Evolutionary conservation across 2,797 vertebrate genomes (phyloP), one percentile per base, ranked within the genome.

Genomic region (Clarias platycephalus): DNA sequence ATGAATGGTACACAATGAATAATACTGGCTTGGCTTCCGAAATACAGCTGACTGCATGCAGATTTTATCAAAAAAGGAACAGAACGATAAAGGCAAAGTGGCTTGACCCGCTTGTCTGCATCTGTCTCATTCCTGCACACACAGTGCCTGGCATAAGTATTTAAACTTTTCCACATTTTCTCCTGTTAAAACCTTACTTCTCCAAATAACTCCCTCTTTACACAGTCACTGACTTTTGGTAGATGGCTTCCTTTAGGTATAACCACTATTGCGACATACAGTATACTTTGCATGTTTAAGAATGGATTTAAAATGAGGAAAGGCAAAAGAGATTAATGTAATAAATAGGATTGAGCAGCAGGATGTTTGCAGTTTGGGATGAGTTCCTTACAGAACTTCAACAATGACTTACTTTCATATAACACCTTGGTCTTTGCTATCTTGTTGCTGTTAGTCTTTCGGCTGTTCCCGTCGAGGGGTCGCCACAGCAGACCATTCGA

Each of bases 1-100:
- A 78, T 26, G 58, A 78, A 63, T 26, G 15, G 58, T 34, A 78
- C 76, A 63, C 58, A 63, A 62, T 78, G 58, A 22, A 78, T 40
- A 62, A 78, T 44, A 62, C 31, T 37, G 31, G 57, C 20, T 40
- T 9, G 22, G 31, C 22, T 78, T 60, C 31, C 31, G 12, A 62
- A 78, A 78, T n/a, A 62, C 75, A 62, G 75, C 34, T 60, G 57
- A 78, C 31, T 37, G 28, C 24, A 20, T 37, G 26, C 75, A 77
- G 31, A 16, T 58, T 60, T 1, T 24, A 77, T 13, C 55, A 34
- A 62, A 78, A 62, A 78, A 78, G 34, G 34, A 60, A 26, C 31
- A 37, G 62, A 20, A 78, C 40, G 12, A 78, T 40, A n/a, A 75
- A 22, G n/a, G 26, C 26, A 28, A 55, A 74, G 26, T 75, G 18